Evolutionary conservation across 2,113 vertebrate species (phyloP).

Genomic region (Lasiurus cinereus): DNA sequence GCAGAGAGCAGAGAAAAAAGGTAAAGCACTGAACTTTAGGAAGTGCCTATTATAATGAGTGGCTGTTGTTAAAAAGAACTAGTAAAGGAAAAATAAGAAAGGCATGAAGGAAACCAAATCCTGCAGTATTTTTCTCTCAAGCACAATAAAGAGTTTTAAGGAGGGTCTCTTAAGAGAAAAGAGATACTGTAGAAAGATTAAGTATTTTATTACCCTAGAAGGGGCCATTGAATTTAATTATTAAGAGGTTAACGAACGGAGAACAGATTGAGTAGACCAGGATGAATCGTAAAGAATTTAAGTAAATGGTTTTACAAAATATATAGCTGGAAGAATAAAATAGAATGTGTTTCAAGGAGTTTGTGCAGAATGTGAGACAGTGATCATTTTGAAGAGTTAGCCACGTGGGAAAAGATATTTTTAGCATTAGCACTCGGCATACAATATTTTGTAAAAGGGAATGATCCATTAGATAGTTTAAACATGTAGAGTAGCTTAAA

Average conservation of each 20-base stretch:
- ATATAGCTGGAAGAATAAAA: conserved; percentile 9
- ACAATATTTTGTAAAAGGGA: conserved; percentile 44
- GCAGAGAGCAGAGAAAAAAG: neutral
- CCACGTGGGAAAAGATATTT: neutral
- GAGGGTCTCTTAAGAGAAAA: neutral
- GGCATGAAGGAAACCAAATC: neutral
- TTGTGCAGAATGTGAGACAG: neutral
- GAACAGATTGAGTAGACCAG: neutral
- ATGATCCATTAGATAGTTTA: conserved; percentile 4
- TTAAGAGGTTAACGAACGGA: neutral
- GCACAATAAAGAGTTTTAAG: neutral
- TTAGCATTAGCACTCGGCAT: neutral
- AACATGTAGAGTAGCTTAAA: neutral
- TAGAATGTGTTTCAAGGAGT: conserved; percentile 13
- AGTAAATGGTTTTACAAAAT: conserved; percentile 18
- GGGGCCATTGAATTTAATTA: neutral
- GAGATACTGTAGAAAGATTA: neutral
- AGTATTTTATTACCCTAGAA: neutral
- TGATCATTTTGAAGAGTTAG: neutral
- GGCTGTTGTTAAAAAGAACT: neutral
- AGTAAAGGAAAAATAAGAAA: neutral
- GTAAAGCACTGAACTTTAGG: neutral
- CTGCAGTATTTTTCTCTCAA: neutral
- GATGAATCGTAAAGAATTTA: neutral
- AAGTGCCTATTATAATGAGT: neutral